A percentile compares a stretch with the other conserved stretches of the same genome.
Evolutionary conservation across 2,797 vertebrate species (phyloP).

Genomic region (Petrocephalus schoutedeni): DNA sequence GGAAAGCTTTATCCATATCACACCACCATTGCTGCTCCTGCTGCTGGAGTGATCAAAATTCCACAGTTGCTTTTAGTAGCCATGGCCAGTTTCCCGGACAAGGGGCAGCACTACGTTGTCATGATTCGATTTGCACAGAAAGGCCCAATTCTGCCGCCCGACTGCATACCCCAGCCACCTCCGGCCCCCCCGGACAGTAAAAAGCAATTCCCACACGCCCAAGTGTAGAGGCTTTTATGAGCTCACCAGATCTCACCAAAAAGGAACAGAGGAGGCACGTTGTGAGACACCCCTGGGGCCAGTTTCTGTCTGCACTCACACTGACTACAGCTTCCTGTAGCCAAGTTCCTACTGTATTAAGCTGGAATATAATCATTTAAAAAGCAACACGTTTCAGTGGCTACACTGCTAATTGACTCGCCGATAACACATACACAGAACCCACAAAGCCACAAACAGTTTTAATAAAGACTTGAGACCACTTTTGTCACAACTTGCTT

Average conservation of each 20-base stretch:
- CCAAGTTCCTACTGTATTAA: neutral
- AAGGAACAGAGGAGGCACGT: neutral
- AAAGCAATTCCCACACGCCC: neutral
- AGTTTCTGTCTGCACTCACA: conserved; percentile 16
- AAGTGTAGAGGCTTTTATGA: conserved; percentile 13
- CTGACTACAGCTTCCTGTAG: conserved; percentile 3
- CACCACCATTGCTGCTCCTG: neutral
- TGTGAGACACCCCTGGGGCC: neutral
- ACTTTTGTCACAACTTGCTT: neutral
- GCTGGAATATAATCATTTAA: conserved; percentile 1
- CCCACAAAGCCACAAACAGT: neutral
- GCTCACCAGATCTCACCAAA: conserved; percentile 11
- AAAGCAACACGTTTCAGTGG: neutral
- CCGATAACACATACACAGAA: neutral
- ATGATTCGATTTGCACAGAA: neutral
- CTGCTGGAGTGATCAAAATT: conserved; percentile 20
- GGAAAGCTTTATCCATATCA: neutral
- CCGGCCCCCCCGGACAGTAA: neutral
- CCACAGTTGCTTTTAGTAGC: neutral
- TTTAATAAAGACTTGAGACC: neutral
- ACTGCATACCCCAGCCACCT: neutral
- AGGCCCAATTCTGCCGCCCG: neutral
- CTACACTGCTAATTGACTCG: neutral
- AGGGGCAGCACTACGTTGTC: neutral
- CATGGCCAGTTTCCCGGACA: neutral